These are phyloP conservation scores for Sabatieria punctata DNA, from an alignment of 2,888 invertebrate species.

Conservation along the genomic window DNA sequence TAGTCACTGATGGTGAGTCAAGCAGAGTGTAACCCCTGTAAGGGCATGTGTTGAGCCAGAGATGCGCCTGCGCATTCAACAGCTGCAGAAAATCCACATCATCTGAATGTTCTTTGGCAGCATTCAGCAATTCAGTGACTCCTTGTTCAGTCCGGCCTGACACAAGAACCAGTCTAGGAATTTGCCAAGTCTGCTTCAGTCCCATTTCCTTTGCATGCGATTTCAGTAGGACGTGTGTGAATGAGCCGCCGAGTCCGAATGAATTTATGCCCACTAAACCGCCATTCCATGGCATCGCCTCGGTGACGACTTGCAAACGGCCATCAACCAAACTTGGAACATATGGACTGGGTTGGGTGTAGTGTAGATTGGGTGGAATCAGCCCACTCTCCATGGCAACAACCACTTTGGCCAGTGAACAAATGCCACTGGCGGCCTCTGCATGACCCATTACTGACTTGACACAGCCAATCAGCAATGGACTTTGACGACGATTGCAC, in stretches of 20 bases:
- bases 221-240: slow-evolving; percentile 32
- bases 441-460: slow-evolving; percentile 99
- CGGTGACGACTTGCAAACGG: slow-evolving; percentile 63
- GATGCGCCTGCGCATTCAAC: slow-evolving; percentile 53
- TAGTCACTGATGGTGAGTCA: no score
- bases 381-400: slow-evolving; percentile 77
- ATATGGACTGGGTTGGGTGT: slow-evolving; percentile 62
- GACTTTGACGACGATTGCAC: slow-evolving; percentile 57
- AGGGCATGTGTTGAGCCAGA: slow-evolving; percentile 50
- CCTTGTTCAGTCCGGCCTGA: slow-evolving; percentile 72
- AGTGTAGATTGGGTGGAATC: slow-evolving; percentile 84
- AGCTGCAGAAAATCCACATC: slow-evolving; percentile 57
- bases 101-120: slow-evolving; percentile 41
- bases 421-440: slow-evolving; percentile 50
- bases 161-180: no score
- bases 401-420: slow-evolving; percentile 27
- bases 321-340: slow-evolving; percentile 80
- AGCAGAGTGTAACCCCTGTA: slow-evolving; percentile 59
- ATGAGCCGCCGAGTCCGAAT: slow-evolving; percentile 82
- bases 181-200: no score
- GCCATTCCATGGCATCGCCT: slow-evolving; percentile 65
- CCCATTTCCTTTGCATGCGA: neutral
- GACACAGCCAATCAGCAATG: slow-evolving; percentile 79
- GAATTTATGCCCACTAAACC: slow-evolving; percentile 85
- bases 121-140: slow-evolving; percentile 48